Evolutionary conservation across 2,888 invertebrate genomes (phyloP), one percentile per base, ranked within the genome.

Genomic region (Metallyticus violacea): DNA sequence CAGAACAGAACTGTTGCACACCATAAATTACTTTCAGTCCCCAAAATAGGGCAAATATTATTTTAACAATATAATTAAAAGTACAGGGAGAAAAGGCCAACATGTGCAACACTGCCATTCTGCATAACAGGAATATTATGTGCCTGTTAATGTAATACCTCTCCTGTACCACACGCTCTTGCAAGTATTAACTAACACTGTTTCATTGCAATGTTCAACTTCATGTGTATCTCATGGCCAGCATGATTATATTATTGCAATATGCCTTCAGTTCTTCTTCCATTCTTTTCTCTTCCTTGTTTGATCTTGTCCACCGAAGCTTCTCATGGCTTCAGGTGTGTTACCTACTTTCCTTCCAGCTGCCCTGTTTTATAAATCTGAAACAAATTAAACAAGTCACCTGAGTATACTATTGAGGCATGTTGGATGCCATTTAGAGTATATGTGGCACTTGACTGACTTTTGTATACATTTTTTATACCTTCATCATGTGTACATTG

Each of bases 191-290:
- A 62, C n/a, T n/a, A 62, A 62, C 40, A 62, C 15, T 62, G 9
- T 62, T 62, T 62, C 40, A 22, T 62, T 62, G 40, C 40, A 62
- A 22, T 62, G 22, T 22, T 15, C 40, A 62, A 62, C 40, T 62
- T 62, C 40, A 15, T 81, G 81, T 25, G 30, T 29, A 81, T 30
- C 81, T 40, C 26, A n/a, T 40, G 29, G 7, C 81, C 81, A 81
- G 40, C 28, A 30, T 40, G 30, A 30, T n/a, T 81, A 81, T 28
- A 22, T 81, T 81, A 81, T 81, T 81, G 81, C 81, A 81, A 81
- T 40, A 30, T 40, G 30, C 30, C 26, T 27, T 40, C 81, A 9
- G 26, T 40, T 76, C 83, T 26, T 62, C 84, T 9, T 76, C 15
- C n/a, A 7, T n/a, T 25, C 27, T n/a, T 78, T 78, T 26, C 26